phyloP scores from a whole-genome alignment of 1,140 invertebrate species.

The Andrena cerasifolii region DNA sequence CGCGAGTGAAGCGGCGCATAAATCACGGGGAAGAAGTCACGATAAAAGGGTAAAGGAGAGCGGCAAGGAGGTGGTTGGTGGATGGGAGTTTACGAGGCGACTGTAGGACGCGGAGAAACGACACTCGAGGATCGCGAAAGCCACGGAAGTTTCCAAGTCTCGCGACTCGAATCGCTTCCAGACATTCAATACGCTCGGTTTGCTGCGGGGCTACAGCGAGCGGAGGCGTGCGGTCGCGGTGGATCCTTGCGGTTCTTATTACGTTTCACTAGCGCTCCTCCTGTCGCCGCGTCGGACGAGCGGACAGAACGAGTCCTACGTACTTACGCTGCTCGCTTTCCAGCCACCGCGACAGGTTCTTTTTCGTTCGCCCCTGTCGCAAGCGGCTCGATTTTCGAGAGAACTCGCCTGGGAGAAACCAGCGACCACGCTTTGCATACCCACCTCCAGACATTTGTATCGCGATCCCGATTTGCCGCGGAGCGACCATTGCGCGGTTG shows the following conservation, averaged over 20 bases:
- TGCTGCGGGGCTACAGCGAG: not conserved
- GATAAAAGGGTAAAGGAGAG: no score
- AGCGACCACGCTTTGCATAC: no score
- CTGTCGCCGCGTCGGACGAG: not conserved
- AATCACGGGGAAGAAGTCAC: not conserved
- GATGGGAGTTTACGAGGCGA: not conserved
- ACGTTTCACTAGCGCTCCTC: constrained; percentile 15
- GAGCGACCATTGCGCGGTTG: no score
- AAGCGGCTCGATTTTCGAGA: no score
- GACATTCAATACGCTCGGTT: not conserved
- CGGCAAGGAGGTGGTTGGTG: not conserved
- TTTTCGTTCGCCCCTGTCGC: no score
- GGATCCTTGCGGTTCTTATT: constrained; percentile 37
- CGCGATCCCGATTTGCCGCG: not conserved
- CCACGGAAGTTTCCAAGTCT: not conserved
- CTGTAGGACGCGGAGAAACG: not conserved
- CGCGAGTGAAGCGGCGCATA: no score
- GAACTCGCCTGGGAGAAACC: no score
- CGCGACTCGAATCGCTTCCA: not conserved
- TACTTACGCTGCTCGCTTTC: not conserved
- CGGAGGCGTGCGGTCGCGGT: not conserved
- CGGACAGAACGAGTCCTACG: constrained; percentile 3
- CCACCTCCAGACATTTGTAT: not conserved
- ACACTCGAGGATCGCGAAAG: not conserved
- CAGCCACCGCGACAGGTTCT: not conserved